Evolutionary conservation across 1,140 invertebrate species (phyloP), one percentile per base, ranked within the genome.

Genomic region (Harlomillsia oculata): DNA sequence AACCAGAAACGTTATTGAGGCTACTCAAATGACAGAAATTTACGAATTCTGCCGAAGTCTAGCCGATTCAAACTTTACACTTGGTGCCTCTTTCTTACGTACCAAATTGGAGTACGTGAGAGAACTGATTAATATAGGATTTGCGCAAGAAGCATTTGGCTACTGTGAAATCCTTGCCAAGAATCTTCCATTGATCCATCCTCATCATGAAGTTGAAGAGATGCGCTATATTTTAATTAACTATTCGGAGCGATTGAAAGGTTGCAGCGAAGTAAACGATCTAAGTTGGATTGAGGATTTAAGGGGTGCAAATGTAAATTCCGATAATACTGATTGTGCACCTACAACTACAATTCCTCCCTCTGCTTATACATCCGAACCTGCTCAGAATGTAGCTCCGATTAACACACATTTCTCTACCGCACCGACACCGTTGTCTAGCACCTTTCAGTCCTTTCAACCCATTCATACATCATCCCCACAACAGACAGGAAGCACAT

Each of bases 21-120:
- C 90, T 4, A 85, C 96, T 45, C 88, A 94, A 74, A 83, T 91
- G 69, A 96, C 91, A 0, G 89, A 96, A 73, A 85, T 95, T 48
- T 96, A 92, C 70, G 92, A 96, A 72, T 97, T 91, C 72, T 91
- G 89, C 0, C 80, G 84, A 41, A 82, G 83, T 59, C 76, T 96
- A 28, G 83, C 81, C 59, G 83, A 87, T 66, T 77, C 82, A n/a
- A 74, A 45, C 28, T 61, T 59, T 43, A 39, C 39, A 9, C 25
- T 63, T 6, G 62, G 59, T 32, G 11, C 56, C 2, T 48, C 32
- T 5, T 65, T 65, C 41, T 8, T 65, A 1, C n/a, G 57, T 8
- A 76, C 72, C 65, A 78, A 78, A 66, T 73, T 72, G 54, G 52
- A 77, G 11, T 78, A 79, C 70, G 85, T 87, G 13, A 75, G 79